Percentiles rank a stretch among this genome's conserved stretches.
Conservation (phyloP, 64 coral and sea anemone species). For the Pocillopora damicornis region DNA sequence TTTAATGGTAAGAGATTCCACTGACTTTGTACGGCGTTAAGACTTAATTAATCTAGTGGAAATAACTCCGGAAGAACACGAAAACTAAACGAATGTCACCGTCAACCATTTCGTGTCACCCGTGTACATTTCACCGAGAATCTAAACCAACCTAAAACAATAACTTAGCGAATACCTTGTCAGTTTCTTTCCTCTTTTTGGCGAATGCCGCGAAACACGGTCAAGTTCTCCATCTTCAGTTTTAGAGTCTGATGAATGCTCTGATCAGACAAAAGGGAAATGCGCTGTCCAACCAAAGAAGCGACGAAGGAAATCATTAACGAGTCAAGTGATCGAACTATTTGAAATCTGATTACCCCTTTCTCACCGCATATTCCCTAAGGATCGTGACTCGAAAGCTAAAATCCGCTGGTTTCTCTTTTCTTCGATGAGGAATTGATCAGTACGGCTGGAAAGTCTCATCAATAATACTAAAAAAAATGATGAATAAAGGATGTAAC, state of each 20-base stretch:
- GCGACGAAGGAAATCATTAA: neutral
- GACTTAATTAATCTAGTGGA: neutral
- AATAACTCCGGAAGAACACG: neutral
- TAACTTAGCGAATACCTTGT: neutral
- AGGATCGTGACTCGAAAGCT: neutral
- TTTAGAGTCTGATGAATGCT: neutral
- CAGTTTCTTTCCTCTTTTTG: neutral
- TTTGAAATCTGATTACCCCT: neutral
- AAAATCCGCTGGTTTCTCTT: neutral
- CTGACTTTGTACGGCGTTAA: neutral
- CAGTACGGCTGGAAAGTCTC: neutral
- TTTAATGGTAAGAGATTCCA: slow-evolving; percentile 1
- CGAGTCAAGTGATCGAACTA: neutral
- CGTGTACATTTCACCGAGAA: neutral
- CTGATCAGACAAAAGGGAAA: neutral
- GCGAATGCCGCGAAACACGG: neutral
- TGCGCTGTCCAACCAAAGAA: neutral
- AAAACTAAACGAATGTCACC: neutral
- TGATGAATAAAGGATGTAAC: neutral
- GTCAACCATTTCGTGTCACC: neutral
- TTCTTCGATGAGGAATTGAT: neutral
- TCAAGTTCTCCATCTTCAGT: neutral
- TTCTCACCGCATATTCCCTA: slow-evolving; percentile 22
- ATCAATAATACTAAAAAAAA: neutral
- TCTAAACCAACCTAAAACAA: neutral